Conservation (phyloP, 2,113 vertebrate genomes). For the Eulacestoma nigropectus region DNA sequence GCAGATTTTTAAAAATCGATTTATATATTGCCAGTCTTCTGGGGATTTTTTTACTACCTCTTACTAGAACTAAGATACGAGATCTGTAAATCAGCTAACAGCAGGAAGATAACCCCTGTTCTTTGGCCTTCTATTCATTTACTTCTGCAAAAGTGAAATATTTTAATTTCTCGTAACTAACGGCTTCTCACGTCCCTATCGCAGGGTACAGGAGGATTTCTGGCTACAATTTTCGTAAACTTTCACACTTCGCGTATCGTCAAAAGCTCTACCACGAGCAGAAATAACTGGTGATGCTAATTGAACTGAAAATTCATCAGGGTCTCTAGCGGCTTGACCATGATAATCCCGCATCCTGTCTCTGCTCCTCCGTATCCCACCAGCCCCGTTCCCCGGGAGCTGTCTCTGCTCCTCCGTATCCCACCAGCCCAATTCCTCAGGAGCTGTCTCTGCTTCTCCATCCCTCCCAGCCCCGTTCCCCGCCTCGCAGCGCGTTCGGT, state of each 20-base stretch:
- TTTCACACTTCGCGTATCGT: not conserved
- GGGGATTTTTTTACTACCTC: not conserved
- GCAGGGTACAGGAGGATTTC: not conserved
- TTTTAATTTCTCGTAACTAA: accelerated
- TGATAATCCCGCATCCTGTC: not conserved
- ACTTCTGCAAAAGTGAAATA: not conserved
- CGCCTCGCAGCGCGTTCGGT: not conserved
- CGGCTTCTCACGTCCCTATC: accelerated
- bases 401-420: not conserved
- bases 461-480: not conserved
- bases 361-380: not conserved
- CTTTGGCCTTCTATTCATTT: not conserved
- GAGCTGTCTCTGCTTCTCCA: not conserved
- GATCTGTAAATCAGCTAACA: not conserved
- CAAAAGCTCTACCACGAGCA: not conserved
- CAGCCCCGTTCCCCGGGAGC: not conserved
- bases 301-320: not conserved
- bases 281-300: not conserved
- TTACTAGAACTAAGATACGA: not conserved
- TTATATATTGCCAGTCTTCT: not conserved
- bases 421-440: too few relatives aligned
- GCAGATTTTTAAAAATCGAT: not conserved
- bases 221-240: not conserved
- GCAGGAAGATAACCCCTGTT: not conserved
- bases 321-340: not conserved